Evolutionary conservation across 2,888 invertebrate species (phyloP).

Genomic region (Spilosoma lubricipeda): DNA sequence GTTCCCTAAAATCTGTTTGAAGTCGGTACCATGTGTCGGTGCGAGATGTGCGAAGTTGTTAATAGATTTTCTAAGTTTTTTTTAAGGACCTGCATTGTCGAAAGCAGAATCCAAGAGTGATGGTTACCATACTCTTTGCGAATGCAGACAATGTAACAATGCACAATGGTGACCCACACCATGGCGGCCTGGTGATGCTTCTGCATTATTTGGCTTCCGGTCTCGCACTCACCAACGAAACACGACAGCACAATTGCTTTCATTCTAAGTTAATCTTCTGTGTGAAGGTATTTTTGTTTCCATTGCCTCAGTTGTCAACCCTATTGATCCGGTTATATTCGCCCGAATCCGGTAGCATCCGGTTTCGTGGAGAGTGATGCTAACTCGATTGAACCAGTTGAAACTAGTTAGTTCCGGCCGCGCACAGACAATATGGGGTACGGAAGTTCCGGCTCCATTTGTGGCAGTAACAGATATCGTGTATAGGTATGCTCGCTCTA

Average conservation of each 20-base stretch:
- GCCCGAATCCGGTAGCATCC: slow-evolving; percentile 33
- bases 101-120: too few species aligned
- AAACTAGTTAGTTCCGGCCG: slow-evolving; percentile 60
- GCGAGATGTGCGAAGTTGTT: background rate
- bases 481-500: slow-evolving; percentile 3
- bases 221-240: too few species aligned
- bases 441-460: slow-evolving; percentile 40
- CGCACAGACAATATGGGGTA: slow-evolving; percentile 40
- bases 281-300: background rate
- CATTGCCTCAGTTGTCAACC: slow-evolving; percentile 7
- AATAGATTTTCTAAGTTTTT: too few species aligned
- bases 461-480: slow-evolving; percentile 31
- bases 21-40: background rate
- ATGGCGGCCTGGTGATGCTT: too few species aligned
- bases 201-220: too few species aligned
- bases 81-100: too few species aligned
- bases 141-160: too few species aligned
- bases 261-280: too few species aligned
- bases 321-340: slow-evolving; percentile 27
- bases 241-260: too few species aligned
- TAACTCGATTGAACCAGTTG: slow-evolving; percentile 63
- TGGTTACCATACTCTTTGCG: too few species aligned
- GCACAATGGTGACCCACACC: too few species aligned
- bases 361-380: slow-evolving; percentile 40
- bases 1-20: background rate